phyloP scores from a whole-genome alignment of 2,797 vertebrate species.

The Lithobates sylvaticus region DNA sequence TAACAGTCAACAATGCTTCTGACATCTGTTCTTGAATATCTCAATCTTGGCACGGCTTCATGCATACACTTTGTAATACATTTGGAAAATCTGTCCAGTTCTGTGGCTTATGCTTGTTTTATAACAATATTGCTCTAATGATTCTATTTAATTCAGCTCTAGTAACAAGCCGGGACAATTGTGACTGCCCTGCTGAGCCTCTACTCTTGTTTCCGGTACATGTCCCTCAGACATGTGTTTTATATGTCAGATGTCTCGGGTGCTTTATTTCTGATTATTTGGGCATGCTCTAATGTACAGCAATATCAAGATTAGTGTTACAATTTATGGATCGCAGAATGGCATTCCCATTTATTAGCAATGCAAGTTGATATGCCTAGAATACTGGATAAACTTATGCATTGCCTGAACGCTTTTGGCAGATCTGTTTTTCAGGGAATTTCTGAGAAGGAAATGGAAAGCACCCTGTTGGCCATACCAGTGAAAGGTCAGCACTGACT shows the following conservation, averaged over 20 bases:
- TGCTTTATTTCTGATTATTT: background rate
- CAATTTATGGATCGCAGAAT: background rate
- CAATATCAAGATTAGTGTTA: background rate
- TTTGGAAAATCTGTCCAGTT: constrained; percentile 24
- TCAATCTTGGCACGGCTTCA: constrained; percentile 28
- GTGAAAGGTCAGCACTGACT: too few species aligned
- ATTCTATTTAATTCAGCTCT: background rate
- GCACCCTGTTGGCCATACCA: too few species aligned
- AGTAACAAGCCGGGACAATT: background rate
- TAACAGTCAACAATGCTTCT: constrained; percentile 41
- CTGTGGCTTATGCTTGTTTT: constrained; percentile 8
- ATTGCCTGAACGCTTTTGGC: too few species aligned
- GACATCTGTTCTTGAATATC: constrained; percentile 38
- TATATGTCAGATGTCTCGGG: background rate
- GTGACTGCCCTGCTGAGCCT: background rate
- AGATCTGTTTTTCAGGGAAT: too few species aligned
- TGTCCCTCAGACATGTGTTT: background rate
- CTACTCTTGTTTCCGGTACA: background rate
- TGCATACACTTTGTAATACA: constrained; percentile 19
- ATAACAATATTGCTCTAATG: constrained; percentile 5
- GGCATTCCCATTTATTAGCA: too few species aligned
- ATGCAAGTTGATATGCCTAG: too few species aligned
- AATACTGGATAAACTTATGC: too few species aligned
- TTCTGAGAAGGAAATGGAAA: too few species aligned
- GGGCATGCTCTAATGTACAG: background rate